phyloP scores from a whole-genome alignment of 2,113 vertebrate genomes.

The Silurus asotus region DNA sequence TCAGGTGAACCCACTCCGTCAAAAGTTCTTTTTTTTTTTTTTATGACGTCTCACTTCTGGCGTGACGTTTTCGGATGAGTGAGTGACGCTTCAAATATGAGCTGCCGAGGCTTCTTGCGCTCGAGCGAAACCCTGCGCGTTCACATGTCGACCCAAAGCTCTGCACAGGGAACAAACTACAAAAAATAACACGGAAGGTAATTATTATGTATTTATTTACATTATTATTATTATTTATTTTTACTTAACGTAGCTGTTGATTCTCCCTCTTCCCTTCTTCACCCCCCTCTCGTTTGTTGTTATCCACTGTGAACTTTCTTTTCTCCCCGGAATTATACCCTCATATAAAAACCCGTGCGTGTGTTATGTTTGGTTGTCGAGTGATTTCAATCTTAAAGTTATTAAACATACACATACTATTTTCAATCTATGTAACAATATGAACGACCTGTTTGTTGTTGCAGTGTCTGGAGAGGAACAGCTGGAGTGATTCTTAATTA shows the following conservation, averaged over 20 bases:
- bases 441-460: background rate
- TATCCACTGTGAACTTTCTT: background rate
- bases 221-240: background rate
- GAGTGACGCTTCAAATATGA: constrained; percentile 66
- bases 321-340: background rate
- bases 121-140: constrained; percentile 44
- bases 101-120: constrained; percentile 52
- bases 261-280: background rate
- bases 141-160: constrained; percentile 33
- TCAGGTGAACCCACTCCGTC: constrained; percentile 23
- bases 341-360: background rate
- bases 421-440: background rate
- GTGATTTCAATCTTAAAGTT: background rate
- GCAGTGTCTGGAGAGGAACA: background rate
- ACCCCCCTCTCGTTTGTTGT: background rate
- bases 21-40: constrained; percentile 1
- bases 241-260: background rate
- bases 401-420: background rate
- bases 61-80: constrained; percentile 68
- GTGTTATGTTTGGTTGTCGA: background rate
- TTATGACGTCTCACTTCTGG: constrained; percentile 67
- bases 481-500: background rate
- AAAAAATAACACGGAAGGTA: constrained; percentile 44
- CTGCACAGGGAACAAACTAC: constrained; percentile 6
- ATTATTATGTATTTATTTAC: background rate